Base-by-base conservation (phyloP, 1,140 invertebrate genomes). In the Drosophila nebulosa region DNA sequence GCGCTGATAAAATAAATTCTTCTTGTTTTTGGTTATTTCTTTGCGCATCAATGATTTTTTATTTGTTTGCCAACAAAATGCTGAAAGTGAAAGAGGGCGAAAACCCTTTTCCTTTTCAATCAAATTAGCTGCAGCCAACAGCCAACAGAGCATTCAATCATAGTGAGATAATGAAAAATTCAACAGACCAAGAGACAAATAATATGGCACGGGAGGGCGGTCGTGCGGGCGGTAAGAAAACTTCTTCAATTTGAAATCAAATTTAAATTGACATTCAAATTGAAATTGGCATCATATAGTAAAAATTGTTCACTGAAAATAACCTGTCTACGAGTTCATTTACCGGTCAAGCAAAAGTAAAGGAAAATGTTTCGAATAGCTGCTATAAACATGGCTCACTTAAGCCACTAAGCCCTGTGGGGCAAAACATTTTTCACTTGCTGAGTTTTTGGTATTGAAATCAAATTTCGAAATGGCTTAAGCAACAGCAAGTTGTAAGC, bases 31-130 rank as follows among this genome's bases (percentile, higher is more conserved):
- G 66, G 27, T 68, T 74, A 66, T 21, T 46, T 46, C 6, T 21
- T 46, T 46, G 39, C 39, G 39, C 39, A 46, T 46, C 39, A 9
- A 18, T 46, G 39, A 46, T 7, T 71, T 86, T 86, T 86, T 81
- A 86, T 86, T 80, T 67, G 74, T 80, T 86, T 78, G 63, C 16
- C 36, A 32, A 50, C 18, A 7, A 14, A 18, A 14, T 18, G 27
- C 50, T n/a, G 26, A 35, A 30, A 26, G 39, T 46, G 24, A 52
- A 35, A 57, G 56, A 32, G 18, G 46, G 24, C n/a, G 18, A 32
- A 58, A 85, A 85, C 81, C 81, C 81, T 85, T 46, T 46, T 46
- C 39, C 7, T 46, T 86, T 81, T 85, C 81, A 85, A 85, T 86
- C 83, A 86, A 85, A 85, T 85, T 86, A 74, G 66, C 64, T 35